Base-by-base conservation (phyloP, 2,888 invertebrate genomes). In the Scaeva pyrastri region DNA sequence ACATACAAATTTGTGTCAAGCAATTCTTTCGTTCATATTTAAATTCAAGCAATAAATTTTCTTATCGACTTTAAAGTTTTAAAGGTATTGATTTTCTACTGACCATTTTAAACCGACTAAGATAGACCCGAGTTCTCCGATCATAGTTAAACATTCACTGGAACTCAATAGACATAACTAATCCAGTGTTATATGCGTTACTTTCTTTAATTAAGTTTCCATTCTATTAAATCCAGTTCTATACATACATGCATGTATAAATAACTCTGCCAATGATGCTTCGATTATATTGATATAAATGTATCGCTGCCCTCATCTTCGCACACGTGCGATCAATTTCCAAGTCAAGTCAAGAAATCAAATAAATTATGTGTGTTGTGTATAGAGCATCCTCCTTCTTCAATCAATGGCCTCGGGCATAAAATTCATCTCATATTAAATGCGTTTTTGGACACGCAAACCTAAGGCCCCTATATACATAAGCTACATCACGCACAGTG, bases 291-390 rank as follows among this genome's bases (percentile, higher is more conserved):
- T 31, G 41, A 48, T 21, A 60, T 48, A 36, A 45, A 48, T 48
- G 19, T 31, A 84, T 81, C 72, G 73, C 74, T 74, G 82, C 86
- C 86, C 86, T 82, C 82, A 86, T 86, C 77, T 39, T 73, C 68
- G 77, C 68, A 82, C 86, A 86, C 86, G 86, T 82, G 86, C 86
- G 82, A 71, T 82, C 82, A 86, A 86, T 86, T 86, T 78, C 55
- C 73, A 60, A 86, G 39, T 62, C 48, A 76, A 76, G 72, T 62
- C 48, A 76, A 80, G 76, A 80, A 85, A 81, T 58, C 81, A 71
- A 86, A 86, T 82, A 81, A 79, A 81, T 80, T 73, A 85, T 76
- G 72, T 31, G 31, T 8, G 31, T 31, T 31, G 31, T 8, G 31
- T 60, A 36, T 50, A 31, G 1, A 43, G 68, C 81, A 76, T 81